phyloP scores from a whole-genome alignment of 2,797 vertebrate genomes.

The Chiloscyllium punctatum region DNA sequence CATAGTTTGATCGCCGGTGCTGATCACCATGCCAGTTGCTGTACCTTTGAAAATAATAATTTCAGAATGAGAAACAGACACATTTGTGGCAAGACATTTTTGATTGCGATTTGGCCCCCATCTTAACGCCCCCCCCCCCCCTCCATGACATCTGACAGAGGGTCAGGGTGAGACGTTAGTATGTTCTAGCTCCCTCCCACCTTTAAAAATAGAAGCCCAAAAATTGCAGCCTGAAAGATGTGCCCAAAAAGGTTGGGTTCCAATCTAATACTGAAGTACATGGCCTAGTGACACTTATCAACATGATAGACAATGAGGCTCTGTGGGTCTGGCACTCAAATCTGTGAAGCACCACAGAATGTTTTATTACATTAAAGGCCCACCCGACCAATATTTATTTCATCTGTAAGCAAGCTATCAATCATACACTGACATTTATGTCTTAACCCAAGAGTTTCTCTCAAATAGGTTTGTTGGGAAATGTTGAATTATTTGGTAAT shows the following conservation, averaged over 20 bases:
- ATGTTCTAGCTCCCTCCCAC: background rate
- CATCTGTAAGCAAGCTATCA: background rate
- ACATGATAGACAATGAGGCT: background rate
- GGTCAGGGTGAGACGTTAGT: background rate
- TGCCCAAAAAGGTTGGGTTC: background rate
- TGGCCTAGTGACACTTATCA: background rate
- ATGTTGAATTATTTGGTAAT: background rate
- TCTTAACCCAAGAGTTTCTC: background rate
- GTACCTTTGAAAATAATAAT: slow-evolving; percentile 51
- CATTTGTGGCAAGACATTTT: background rate
- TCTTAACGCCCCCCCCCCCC: background rate
- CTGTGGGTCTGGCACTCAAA: background rate
- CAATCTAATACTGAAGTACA: background rate
- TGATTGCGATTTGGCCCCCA: background rate
- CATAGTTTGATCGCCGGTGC: slow-evolving; percentile 61
- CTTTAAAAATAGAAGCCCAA: background rate
- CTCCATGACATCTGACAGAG: background rate
- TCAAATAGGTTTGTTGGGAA: background rate
- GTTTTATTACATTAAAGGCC: background rate
- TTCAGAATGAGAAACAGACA: background rate
- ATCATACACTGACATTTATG: background rate
- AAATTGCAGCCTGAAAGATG: background rate
- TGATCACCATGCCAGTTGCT: slow-evolving; percentile 63
- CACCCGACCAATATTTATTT: background rate
- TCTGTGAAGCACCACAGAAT: background rate